A percentile compares a stretch with the other conserved stretches of the same genome.
phyloP scores from a whole-genome alignment of 2,888 invertebrate species.

The Craniophora ligustri region DNA sequence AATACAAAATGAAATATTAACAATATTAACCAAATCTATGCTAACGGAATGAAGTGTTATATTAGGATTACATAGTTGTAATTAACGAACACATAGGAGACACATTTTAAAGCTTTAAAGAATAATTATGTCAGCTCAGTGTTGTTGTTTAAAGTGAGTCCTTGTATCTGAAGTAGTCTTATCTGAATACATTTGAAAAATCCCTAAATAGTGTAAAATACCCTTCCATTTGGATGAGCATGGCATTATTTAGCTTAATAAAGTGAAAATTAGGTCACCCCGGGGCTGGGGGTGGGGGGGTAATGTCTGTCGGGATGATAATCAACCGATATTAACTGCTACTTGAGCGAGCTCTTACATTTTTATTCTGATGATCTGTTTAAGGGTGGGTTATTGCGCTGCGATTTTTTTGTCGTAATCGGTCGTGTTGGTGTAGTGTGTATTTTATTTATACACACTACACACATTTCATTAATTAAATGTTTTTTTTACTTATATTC shows the following conservation, averaged over 20 bases:
- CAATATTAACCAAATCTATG: no score
- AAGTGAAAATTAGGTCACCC: slow-evolving; percentile 57
- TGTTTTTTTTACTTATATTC: no score
- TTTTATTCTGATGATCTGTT: slow-evolving; percentile 68
- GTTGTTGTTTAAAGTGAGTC: no score
- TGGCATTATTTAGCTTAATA: slow-evolving; percentile 52
- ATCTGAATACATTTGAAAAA: slow-evolving; percentile 31
- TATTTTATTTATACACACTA: no score
- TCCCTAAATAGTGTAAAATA: slow-evolving; percentile 47
- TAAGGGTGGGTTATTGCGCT: slow-evolving; percentile 48
- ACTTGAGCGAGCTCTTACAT: slow-evolving; percentile 57
- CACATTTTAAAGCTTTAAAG: no score
- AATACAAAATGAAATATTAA: no score
- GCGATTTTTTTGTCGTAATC: slow-evolving; percentile 42
- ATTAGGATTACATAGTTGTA: no score
- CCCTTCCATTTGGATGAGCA: slow-evolving; percentile 50
- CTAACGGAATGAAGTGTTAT: no score
- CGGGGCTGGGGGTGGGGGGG: slow-evolving; percentile 32
- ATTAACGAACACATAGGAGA: no score
- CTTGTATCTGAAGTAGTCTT: background rate
- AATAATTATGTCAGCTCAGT: no score
- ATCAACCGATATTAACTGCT: slow-evolving; percentile 69
- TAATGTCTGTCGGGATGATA: slow-evolving; percentile 61
- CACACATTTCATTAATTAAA: no score
- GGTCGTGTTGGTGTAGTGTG: background rate